These are phyloP conservation scores for Yoshiicerus persimilis DNA, from an alignment of 1,140 invertebrate species.

Conservation along the genomic window DNA sequence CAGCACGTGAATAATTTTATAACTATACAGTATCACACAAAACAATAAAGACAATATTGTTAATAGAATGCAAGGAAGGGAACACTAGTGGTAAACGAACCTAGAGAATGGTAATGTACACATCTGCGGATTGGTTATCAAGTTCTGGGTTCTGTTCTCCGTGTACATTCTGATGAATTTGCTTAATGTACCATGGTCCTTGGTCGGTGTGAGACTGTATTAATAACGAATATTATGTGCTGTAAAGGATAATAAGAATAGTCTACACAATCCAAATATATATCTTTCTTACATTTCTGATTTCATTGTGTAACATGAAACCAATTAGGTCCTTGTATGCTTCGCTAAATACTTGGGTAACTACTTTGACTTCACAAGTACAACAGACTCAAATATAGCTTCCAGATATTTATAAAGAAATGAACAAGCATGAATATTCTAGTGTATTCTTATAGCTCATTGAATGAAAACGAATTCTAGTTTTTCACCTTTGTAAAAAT, in stretches of 20 bases:
- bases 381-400: not conserved
- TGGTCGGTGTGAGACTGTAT: not conserved
- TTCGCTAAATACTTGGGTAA: not conserved
- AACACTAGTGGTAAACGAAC: not conserved
- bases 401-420: not conserved
- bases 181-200: not conserved
- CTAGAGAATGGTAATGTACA: not conserved
- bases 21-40: too few species aligned
- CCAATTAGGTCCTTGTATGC: not conserved
- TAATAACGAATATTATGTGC: not conserved
- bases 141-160: not conserved
- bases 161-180: not conserved
- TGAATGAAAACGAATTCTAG: too few species aligned
- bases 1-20: not conserved
- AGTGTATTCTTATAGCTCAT: too few species aligned
- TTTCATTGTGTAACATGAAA: not conserved
- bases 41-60: not conserved
- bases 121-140: not conserved
- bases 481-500: too few species aligned
- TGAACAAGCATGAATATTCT: not conserved
- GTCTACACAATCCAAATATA: not conserved
- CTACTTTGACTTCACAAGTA: not conserved
- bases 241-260: not conserved
- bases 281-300: too few species aligned
- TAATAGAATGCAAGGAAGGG: not conserved